Percentiles rank a stretch among this genome's conserved stretches.
Conservation (phyloP, 2,888 invertebrate species). For the Machimus atricapillus region DNA sequence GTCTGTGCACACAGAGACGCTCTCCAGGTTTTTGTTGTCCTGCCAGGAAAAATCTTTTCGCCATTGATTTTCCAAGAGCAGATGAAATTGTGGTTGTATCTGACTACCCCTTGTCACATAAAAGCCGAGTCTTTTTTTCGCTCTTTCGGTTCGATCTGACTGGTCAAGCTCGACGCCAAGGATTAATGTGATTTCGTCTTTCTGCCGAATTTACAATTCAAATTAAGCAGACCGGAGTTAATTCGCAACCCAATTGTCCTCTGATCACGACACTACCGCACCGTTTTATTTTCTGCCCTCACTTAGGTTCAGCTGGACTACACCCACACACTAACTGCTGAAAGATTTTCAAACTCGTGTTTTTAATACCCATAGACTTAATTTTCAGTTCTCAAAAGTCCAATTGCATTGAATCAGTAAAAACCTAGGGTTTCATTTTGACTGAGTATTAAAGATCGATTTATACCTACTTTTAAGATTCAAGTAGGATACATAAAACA, state of each 20-base stretch:
- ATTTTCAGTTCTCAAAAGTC: background rate
- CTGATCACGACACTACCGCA: background rate
- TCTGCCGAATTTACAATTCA: background rate
- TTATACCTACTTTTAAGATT: no score
- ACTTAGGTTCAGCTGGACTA: background rate
- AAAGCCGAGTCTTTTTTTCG: background rate
- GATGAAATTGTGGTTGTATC: constrained; percentile 41
- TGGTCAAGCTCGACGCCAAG: background rate
- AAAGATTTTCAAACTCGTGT: background rate
- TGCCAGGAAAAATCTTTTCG: constrained; percentile 41
- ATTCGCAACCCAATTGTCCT: background rate
- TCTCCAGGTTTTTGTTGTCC: constrained; percentile 4
- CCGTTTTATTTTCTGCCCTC: background rate
- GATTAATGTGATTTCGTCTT: background rate
- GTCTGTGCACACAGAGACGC: constrained; percentile 2
- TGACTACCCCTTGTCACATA: background rate
- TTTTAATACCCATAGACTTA: background rate
- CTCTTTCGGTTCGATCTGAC: background rate
- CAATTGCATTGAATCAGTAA: background rate
- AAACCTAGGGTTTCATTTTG: no score
- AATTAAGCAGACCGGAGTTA: background rate
- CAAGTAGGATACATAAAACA: no score
- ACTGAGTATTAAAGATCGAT: no score
- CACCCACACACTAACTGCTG: background rate
- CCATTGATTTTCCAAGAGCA: constrained; percentile 42